Base-by-base conservation (phyloP, 2,113 vertebrate genomes). In the Boulengeromyrus knoepffleri region DNA sequence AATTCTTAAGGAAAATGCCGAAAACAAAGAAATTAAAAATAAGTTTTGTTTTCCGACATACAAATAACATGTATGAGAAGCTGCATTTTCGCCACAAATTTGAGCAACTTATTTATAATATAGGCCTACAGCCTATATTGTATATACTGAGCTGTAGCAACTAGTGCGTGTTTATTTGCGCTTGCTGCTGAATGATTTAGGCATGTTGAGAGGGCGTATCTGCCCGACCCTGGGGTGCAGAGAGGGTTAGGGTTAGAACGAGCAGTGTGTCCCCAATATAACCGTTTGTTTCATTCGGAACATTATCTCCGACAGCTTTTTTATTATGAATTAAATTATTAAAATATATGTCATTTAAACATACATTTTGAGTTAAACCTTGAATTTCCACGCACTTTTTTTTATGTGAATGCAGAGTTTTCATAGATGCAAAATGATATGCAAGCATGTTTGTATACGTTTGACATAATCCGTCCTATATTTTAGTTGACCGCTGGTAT, bases 161-260 rank as follows among this genome's bases (percentile, higher is more conserved):
- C 74, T 80, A 39, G 36, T 80, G 31, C 74, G 15, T 93, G 94
- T 96, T 96, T 96, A 95, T 95, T 94, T 91, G 94, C 45, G 92
- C 91, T 94, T 94, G 95, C 93, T 91, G 92, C 93, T 96, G 95
- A 96, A 94, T 96, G 96, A 97, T 96, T 96, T 96, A 95, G 96
- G 96, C 96, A 95, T 96, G 97, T 97, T 96, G 96, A 96, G 96
- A 97, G 97, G 97, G 97, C 97, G 96, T 97, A 96, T 94, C 96
- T 95, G 96, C 93, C 94, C 96, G 95, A 96, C 96, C 96, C 96
- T 96, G 96, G 92, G 97, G 96, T 85, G 83, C 3, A 97, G 96
- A 96, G 96, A 96, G 93, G 96, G 96, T 96, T 95, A 96, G 74
- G 39, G 42, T 85, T 85, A 85, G 96, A 91, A 94, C 62, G 94